Evolutionary conservation across 2,888 invertebrate species (phyloP).

Genomic region (Polylopha cassiicola): DNA sequence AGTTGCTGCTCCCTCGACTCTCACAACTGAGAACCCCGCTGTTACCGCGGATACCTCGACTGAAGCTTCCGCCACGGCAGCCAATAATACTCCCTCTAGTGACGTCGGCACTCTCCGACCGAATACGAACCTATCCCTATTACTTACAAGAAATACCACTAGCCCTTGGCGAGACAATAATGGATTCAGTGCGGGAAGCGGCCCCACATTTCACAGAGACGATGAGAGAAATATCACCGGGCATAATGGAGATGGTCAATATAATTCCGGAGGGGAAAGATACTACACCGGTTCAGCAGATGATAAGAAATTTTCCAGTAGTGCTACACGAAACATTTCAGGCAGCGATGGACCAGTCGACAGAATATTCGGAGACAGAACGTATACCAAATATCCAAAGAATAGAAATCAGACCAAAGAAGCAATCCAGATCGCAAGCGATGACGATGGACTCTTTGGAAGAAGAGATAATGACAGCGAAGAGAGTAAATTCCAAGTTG

Average conservation of each 20-base stretch:
- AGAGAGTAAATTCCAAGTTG: slow-evolving; percentile 50
- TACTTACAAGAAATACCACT: slow-evolving; percentile 71
- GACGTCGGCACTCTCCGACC: slow-evolving; percentile 63
- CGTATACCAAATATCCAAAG: slow-evolving; percentile 35
- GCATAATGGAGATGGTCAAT: slow-evolving; percentile 66
- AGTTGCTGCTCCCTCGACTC: slow-evolving; percentile 53
- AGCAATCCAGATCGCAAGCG: slow-evolving; percentile 29
- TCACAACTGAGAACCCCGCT: slow-evolving; percentile 46
- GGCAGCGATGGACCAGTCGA: slow-evolving; percentile 48
- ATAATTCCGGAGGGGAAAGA: slow-evolving; percentile 55
- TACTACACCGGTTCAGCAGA: slow-evolving; percentile 50
- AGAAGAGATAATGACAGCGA: slow-evolving; percentile 42
- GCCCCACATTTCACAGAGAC: slow-evolving; percentile 68
- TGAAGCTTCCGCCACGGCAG: slow-evolving; percentile 52
- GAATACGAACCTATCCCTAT: slow-evolving; percentile 67
- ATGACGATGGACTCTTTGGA: slow-evolving; percentile 34
- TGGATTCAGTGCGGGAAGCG: slow-evolving; percentile 65
- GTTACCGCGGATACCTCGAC: slow-evolving; percentile 38
- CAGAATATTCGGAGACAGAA: slow-evolving; percentile 43
- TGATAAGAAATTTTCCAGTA: slow-evolving; percentile 59
- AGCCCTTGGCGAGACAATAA: slow-evolving; percentile 65
- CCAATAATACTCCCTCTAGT: slow-evolving; percentile 62
- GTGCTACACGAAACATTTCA: slow-evolving; percentile 66
- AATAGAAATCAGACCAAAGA: slow-evolving; percentile 31
- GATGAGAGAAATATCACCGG: slow-evolving; percentile 65